Conservation (phyloP, 2,113 vertebrate genomes). For the Dromiciops gliroides region DNA sequence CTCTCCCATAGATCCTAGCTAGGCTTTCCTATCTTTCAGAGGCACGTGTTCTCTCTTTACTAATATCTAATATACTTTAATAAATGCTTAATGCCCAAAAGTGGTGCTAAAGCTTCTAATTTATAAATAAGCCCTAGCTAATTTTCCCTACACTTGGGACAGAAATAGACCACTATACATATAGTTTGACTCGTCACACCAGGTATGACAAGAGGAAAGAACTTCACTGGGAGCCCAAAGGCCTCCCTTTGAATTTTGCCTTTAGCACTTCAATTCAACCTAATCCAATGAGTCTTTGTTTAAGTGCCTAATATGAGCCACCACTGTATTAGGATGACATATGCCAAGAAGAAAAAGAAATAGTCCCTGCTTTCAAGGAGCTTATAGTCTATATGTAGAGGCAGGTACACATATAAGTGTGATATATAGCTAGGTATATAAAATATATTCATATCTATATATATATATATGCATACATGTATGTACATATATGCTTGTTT, state of each 20-base stretch:
- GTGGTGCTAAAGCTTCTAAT: too few species aligned
- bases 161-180: too few species aligned
- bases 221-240: background rate
- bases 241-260: background rate
- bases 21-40: too few species aligned
- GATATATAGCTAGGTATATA: background rate
- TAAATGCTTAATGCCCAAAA: too few species aligned
- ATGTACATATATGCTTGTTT: background rate
- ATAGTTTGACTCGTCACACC: too few species aligned
- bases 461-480: background rate
- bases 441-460: background rate
- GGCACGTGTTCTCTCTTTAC: too few species aligned
- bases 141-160: too few species aligned
- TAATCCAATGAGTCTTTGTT: background rate
- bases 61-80: too few species aligned
- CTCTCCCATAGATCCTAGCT: too few species aligned
- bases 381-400: background rate
- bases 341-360: background rate
- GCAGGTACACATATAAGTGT: background rate
- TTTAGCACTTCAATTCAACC: background rate
- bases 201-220: background rate
- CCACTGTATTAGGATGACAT: background rate
- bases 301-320: background rate
- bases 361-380: background rate
- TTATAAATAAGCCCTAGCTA: too few species aligned